A percentile compares a stretch with the other conserved stretches of the same genome.
Conservation (phyloP, 1,140 invertebrate genomes). For the Nebria ingens region DNA sequence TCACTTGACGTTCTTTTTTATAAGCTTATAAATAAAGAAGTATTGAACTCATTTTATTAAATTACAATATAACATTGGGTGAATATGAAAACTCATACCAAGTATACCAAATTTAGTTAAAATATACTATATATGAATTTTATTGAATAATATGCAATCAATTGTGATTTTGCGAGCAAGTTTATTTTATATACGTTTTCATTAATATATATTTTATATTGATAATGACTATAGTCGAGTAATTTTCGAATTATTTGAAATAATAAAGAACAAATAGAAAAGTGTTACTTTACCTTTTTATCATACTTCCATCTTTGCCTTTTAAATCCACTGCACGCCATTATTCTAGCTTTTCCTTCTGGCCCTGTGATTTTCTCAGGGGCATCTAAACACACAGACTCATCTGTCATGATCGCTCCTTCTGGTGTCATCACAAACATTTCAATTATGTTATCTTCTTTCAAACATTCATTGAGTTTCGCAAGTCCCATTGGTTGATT, state of each 20-base stretch:
- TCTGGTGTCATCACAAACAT: constrained; percentile 62
- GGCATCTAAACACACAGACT: constrained; percentile 60
- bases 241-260: too few relatives aligned
- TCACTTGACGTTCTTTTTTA: too few relatives aligned
- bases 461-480: constrained; percentile 41
- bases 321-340: constrained; percentile 49
- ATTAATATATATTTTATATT: constrained; percentile 1
- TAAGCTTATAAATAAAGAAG: neutral
- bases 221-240: too few relatives aligned
- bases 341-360: constrained; percentile 48
- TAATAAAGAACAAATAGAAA: too few relatives aligned
- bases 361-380: constrained; percentile 41
- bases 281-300: constrained; percentile 35
- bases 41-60: too few relatives aligned
- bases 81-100: too few relatives aligned
- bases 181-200: neutral
- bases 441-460: constrained; percentile 46
- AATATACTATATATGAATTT: neutral
- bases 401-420: constrained; percentile 59
- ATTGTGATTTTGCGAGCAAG: neutral
- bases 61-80: too few relatives aligned
- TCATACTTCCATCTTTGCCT: constrained; percentile 57
- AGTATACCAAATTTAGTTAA: too few relatives aligned
- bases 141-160: neutral
- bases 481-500: constrained; percentile 54